A percentile compares a stretch with the other conserved stretches of the same genome.
Evolutionary conservation across 2,113 vertebrate genomes (phyloP).

Genomic region (Ceratotherium simum): DNA sequence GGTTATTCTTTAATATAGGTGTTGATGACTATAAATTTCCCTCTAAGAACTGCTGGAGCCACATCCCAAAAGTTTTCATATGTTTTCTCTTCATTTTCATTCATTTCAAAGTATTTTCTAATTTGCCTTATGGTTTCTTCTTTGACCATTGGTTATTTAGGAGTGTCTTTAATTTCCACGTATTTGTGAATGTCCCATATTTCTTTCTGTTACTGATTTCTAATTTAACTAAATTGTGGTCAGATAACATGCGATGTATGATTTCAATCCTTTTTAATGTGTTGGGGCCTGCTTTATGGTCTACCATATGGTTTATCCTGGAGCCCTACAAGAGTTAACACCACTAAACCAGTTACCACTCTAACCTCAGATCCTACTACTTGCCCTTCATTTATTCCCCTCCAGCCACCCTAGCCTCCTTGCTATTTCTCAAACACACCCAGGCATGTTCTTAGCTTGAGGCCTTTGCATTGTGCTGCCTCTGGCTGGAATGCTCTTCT

Average conservation of each 20-base stretch:
- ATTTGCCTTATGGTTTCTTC: background rate
- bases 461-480: background rate
- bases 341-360: background rate
- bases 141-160: background rate
- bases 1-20: background rate
- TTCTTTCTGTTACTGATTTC: conserved; percentile 10
- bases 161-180: background rate
- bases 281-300: background rate
- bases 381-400: background rate
- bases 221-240: background rate
- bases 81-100: background rate
- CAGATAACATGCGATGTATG: fast-evolving
- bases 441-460: background rate
- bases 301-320: background rate
- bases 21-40: background rate
- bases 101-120: background rate
- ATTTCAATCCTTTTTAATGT: background rate
- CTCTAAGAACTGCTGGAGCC: background rate
- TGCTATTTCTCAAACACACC: background rate
- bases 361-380: background rate
- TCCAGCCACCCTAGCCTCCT: background rate
- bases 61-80: background rate
- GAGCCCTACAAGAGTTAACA: background rate
- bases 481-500: background rate
- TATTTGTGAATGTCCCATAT: background rate